Evolutionary conservation across 2,113 vertebrate species (phyloP), one percentile per base, ranked within the genome.

Genomic region (Oncorhynchus mykiss): DNA sequence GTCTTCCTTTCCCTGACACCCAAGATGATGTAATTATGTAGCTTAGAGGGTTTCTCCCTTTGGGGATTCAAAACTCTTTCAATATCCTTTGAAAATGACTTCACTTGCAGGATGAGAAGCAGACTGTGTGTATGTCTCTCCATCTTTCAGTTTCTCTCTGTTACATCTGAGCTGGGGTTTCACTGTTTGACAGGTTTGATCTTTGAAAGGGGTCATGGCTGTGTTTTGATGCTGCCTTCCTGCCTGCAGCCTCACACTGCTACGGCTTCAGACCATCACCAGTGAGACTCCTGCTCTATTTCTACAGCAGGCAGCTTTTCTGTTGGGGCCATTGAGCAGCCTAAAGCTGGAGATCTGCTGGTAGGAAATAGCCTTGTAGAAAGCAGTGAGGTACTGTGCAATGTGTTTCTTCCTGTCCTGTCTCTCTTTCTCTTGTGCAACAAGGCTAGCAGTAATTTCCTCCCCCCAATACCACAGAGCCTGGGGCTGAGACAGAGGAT

Each of bases 261-360:
- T 12, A 45, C 2, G 9, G 39, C 9, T 45, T 45, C 39, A 45
- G 39, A 45, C 39, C 39, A 62, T 62, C 59, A 62, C 59, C 59
- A 24, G n/a, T 22, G 59, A 45, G 8, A 62, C 59, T 22, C 59
- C 20, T n/a, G 18, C 59, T 22, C 8, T 22, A 20, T 22, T 22
- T n/a, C 57, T 60, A 60, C 20, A n/a, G 14, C 49, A 51, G 2
- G 18, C 57, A 60, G 5, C 20, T 18, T 60, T 60, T 22, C 59
- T 62, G 59, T 11, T 62, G 18, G n/a, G 59, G 59, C 18, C 18
- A 62, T 18, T 62, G 20, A 62, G 59, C n/a, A 22, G 39, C 20
- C 59, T 24, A 24, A 62, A 62, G 59, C 18, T 62, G 59, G 59
- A 62, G 75, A 87, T 79, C 84, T 82, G 82, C 82, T 65, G 77